phyloP scores from a whole-genome alignment of 2,888 invertebrate genomes.

The Latheticus oryzae region DNA sequence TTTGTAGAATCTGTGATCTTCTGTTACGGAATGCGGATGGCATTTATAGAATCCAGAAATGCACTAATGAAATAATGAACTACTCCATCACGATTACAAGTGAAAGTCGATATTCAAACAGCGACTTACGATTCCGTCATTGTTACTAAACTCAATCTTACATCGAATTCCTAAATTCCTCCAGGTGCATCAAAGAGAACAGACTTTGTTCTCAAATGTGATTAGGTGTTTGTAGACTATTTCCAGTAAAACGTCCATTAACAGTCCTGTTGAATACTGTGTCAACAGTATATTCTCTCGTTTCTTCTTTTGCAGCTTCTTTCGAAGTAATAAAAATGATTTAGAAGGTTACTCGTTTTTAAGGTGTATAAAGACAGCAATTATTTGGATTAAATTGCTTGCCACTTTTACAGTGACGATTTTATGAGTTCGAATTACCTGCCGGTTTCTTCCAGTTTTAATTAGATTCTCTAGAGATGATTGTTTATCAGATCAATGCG shows the following conservation, averaged over 20 bases:
- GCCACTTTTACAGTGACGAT: no score
- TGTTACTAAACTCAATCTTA: slow-evolving; percentile 5
- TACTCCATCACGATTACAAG: slow-evolving; percentile 19
- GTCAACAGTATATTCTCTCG: background rate
- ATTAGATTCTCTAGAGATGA: no score
- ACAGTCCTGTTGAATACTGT: slow-evolving; percentile 9
- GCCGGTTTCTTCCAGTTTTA: no score
- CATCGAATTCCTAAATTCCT: slow-evolving; percentile 1
- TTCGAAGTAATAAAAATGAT: slow-evolving; percentile 11
- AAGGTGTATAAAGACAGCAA: no score
- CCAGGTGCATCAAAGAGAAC: no score
- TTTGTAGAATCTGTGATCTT: background rate
- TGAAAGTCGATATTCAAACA: slow-evolving; percentile 32
- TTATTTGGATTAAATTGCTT: no score
- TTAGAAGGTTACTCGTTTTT: slow-evolving; percentile 1
- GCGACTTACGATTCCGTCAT: slow-evolving; percentile 12
- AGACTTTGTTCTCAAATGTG: no score
- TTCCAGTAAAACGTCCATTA: background rate
- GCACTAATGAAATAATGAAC: slow-evolving; percentile 31
- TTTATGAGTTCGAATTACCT: no score
- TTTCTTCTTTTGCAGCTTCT: background rate
- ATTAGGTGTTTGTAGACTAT: slow-evolving; percentile 12
- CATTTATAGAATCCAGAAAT: slow-evolving; percentile 23
- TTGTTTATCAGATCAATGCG: no score
- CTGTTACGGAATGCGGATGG: slow-evolving; percentile 25